Conservation (phyloP, 35 echinoderm and acorn worm species). For the Chiridota heheva region DNA sequence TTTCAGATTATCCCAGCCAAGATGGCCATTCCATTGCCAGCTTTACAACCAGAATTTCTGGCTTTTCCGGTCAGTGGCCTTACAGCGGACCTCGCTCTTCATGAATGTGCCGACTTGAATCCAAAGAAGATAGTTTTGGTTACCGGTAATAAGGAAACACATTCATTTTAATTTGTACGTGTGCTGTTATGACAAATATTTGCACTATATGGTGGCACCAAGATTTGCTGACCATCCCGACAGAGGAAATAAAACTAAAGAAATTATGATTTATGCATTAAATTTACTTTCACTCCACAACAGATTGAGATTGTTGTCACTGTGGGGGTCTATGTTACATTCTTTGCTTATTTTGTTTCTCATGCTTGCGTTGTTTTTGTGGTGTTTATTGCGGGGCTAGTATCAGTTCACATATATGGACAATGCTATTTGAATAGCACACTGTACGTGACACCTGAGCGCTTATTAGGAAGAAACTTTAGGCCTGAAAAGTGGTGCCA, state of each 20-base stretch:
- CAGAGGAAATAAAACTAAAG: background rate
- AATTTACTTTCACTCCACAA: background rate
- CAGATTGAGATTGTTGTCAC: too few relatives aligned
- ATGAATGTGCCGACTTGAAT: conserved; percentile 61
- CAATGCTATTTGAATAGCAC: too few relatives aligned
- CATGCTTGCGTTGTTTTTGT: too few relatives aligned
- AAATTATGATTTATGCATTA: background rate
- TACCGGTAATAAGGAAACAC: conserved; percentile 51
- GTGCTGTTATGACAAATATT: background rate
- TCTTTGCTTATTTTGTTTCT: too few relatives aligned
- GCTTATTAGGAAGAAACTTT: too few relatives aligned
- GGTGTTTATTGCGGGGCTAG: too few relatives aligned
- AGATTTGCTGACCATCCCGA: background rate
- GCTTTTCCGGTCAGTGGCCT: conserved; percentile 67
- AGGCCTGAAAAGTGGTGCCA: too few relatives aligned
- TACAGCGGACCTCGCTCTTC: conserved; percentile 74
- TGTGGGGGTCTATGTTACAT: too few relatives aligned
- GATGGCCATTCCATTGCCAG: conserved; percentile 63
- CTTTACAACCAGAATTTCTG: conserved; percentile 50
- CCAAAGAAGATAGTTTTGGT: conserved; percentile 70
- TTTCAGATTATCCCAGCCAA: conserved; percentile 65
- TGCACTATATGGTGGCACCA: background rate
- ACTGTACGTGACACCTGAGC: too few relatives aligned
- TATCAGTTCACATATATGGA: too few relatives aligned
- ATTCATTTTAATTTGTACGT: background rate